phyloP scores from a whole-genome alignment of 2,113 vertebrate genomes.

The Platichthys stellatus region DNA sequence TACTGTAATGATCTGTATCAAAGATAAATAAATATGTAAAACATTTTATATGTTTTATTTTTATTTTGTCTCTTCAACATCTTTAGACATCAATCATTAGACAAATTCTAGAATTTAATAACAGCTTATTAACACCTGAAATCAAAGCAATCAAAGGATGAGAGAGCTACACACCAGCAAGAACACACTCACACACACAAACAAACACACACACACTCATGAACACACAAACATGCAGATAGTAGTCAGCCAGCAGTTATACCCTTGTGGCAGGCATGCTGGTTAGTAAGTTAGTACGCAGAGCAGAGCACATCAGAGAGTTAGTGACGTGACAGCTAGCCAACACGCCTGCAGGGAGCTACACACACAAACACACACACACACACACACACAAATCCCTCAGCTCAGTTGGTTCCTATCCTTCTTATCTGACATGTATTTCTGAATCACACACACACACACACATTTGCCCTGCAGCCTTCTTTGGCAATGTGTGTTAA shows the following conservation, averaged over 20 bases:
- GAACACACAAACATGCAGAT: slow-evolving; percentile 12
- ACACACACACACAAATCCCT: slow-evolving; percentile 22
- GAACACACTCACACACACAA: background rate
- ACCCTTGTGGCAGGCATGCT: slow-evolving; percentile 24
- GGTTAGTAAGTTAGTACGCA: slow-evolving; percentile 49
- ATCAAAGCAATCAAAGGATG: slow-evolving; percentile 12
- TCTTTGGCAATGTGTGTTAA: slow-evolving; percentile 19
- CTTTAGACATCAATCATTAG: background rate
- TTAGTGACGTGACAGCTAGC: slow-evolving; percentile 51
- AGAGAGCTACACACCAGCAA: too few species aligned
- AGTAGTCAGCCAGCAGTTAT: slow-evolving; percentile 5
- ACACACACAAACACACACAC: slow-evolving; percentile 22
- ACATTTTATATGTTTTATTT: too few species aligned
- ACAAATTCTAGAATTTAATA: too few species aligned
- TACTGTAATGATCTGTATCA: background rate
- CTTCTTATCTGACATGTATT: slow-evolving; percentile 39
- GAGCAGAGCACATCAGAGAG: slow-evolving; percentile 28
- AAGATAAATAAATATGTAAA: background rate
- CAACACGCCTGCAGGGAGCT: slow-evolving; percentile 51
- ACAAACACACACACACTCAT: background rate
- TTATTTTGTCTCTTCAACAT: background rate
- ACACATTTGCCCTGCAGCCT: slow-evolving; percentile 13
- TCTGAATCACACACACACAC: background rate
- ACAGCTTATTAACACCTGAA: background rate
- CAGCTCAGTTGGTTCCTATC: slow-evolving; percentile 30